Evolutionary conservation across 2,113 vertebrate species (phyloP), one percentile per base, ranked within the genome.

Genomic region (Pachyramphus minor): DNA sequence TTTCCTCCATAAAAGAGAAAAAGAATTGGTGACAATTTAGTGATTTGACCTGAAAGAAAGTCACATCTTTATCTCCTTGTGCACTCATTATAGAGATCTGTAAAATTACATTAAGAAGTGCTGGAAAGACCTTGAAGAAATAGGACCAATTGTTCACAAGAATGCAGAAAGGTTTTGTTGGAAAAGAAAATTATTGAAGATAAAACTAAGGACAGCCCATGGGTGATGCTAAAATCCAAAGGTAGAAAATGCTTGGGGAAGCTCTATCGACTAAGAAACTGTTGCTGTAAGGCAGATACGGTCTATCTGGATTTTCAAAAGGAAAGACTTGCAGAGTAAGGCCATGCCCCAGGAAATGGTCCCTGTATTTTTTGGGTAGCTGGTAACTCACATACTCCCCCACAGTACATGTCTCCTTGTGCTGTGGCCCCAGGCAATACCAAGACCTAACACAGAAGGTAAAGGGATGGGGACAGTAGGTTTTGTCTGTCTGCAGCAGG

Each of bases 371-470:
- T 89, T 37, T 24, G 49, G 28, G 66, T 52, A 73, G 22, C 35
- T 73, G 58, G 30, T 53, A 83, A 45, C 67, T 50, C 27, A 31
- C 13, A 3, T 4, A n/a, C 19, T 47, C 12, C n/a, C 24, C 45
- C 16, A 6, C 1, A 81, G 76, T 49, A 77, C 35, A 21, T 1
- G 2, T 3, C 33, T 77, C 35, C 44, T 52, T 37, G 31, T 0
- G 3, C 44, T 19, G 27, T n/a, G 80, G 72, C 62, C 52, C 52
- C 13, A 13, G 33, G 69, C 44, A 39, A 74, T 22, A 62, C 11
- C 0, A 0, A 62, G 49, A 66, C 45, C 37, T 21, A 45, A 20
- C 18, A 31, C 20, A 19, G 49, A 74, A 30, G 52, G 19, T 25
- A 69, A 80, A 81, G 37, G 37, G 24, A 33, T 8, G 14, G 33